phyloP scores from a whole-genome alignment of 2,113 vertebrate genomes.

The Petrocephalus microphthalmus region DNA sequence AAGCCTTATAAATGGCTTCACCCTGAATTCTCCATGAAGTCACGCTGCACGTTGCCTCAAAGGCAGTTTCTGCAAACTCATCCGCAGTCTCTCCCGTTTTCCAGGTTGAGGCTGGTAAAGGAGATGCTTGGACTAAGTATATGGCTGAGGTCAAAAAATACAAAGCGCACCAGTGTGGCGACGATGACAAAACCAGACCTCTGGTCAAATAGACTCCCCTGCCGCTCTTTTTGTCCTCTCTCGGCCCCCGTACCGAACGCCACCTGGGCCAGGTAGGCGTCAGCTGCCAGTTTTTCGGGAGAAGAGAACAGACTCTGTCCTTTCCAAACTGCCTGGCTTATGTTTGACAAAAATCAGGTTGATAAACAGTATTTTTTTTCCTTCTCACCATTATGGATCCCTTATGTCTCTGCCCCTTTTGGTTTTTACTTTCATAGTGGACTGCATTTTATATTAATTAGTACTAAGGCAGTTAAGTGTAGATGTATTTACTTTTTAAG shows the following conservation, averaged over 20 bases:
- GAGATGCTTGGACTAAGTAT: slow-evolving; percentile 91
- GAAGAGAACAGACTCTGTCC: slow-evolving; percentile 26
- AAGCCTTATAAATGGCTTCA: background rate
- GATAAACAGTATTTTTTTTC: slow-evolving; percentile 2
- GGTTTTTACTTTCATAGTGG: slow-evolving; percentile 29
- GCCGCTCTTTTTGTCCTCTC: background rate
- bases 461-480: slow-evolving; percentile 27
- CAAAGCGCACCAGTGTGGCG: slow-evolving; percentile 92
- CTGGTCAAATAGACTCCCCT: slow-evolving; percentile 76
- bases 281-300: slow-evolving; percentile 32
- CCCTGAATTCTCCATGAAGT: background rate
- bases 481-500: slow-evolving; percentile 20
- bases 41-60: background rate
- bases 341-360: background rate
- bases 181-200: slow-evolving; percentile 90
- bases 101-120: slow-evolving; percentile 78
- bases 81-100: background rate
- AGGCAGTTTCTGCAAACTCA: background rate
- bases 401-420: background rate
- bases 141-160: slow-evolving; percentile 98
- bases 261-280: slow-evolving; percentile 18
- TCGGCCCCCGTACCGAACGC: background rate
- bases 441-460: slow-evolving; percentile 34
- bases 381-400: background rate
- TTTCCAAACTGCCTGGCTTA: slow-evolving; percentile 6